Evolutionary conservation across 2,888 invertebrate species (phyloP).

Genomic region (Andrena bucephala): DNA sequence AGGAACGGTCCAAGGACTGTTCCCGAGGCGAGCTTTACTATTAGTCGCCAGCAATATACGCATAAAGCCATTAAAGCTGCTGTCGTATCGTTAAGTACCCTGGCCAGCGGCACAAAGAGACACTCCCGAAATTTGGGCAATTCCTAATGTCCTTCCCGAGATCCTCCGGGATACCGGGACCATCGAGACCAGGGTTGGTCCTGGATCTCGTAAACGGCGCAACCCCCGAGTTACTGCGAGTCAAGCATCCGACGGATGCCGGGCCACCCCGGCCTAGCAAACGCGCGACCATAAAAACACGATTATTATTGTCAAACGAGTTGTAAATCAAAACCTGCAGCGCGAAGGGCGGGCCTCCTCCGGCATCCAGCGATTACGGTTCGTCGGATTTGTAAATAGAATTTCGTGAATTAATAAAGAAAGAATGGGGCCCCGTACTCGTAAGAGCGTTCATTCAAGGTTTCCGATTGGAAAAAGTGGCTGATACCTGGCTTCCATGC

Average conservation of each 20-base stretch:
- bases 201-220: constrained; percentile 26
- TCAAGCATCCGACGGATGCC: constrained; percentile 28
- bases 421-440: too few relatives aligned
- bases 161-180: constrained; percentile 25
- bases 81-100: constrained; percentile 69
- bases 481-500: too few relatives aligned
- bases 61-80: constrained; percentile 76
- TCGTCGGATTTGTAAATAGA: neutral
- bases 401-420: too few relatives aligned
- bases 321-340: constrained; percentile 35
- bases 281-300: constrained; percentile 34
- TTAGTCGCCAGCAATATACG: constrained; percentile 69
- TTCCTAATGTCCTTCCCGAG: constrained; percentile 61
- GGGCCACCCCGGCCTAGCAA: neutral
- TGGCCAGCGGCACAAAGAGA: constrained; percentile 66
- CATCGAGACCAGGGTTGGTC: neutral
- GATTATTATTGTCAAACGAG: constrained; percentile 53
- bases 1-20: constrained; percentile 31
- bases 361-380: neutral
- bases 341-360: too few relatives aligned
- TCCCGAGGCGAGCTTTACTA: constrained; percentile 44
- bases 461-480: too few relatives aligned
- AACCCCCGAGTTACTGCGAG: constrained; percentile 25
- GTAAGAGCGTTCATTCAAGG: too few relatives aligned
- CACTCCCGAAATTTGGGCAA: constrained; percentile 69